A percentile compares a stretch with the other conserved stretches of the same genome.
phyloP scores from a whole-genome alignment of 2,113 vertebrate genomes.

The Amblyornis subalaris region DNA sequence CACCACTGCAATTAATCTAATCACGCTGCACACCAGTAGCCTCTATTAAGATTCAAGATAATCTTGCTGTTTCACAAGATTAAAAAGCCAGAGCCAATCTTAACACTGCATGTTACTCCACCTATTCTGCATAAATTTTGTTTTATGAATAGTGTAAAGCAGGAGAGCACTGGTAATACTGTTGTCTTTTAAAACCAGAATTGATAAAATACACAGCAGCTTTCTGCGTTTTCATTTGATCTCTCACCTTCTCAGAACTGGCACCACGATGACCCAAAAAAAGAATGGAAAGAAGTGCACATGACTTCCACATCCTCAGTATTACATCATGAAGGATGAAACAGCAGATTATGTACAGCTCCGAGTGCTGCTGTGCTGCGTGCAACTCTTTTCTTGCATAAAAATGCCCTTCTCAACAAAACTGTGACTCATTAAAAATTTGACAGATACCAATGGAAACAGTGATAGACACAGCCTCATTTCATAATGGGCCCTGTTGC shows the following conservation, averaged over 20 bases:
- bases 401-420: slow-evolving; percentile 27
- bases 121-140: background rate
- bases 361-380: background rate
- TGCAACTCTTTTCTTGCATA: slow-evolving; percentile 7
- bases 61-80: slow-evolving; percentile 8
- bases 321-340: slow-evolving; percentile 40
- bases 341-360: background rate
- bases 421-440: slow-evolving; percentile 15
- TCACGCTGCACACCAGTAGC: background rate
- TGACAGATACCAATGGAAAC: background rate
- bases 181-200: background rate
- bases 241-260: slow-evolving; percentile 13
- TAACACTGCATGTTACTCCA: background rate
- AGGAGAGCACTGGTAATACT: background rate
- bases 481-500: background rate
- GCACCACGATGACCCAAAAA: slow-evolving; percentile 1
- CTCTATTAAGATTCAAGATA: slow-evolving; percentile 6
- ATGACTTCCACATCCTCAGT: slow-evolving; percentile 46
- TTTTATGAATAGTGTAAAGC: background rate
- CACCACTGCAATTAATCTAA: background rate
- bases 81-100: background rate
- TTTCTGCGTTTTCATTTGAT: background rate
- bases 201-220: background rate
- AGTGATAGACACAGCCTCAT: background rate
- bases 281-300: background rate